Conservation (phyloP, 37 sponge, comb jelly and placozoan species). For the Sycon ciliatum region DNA sequence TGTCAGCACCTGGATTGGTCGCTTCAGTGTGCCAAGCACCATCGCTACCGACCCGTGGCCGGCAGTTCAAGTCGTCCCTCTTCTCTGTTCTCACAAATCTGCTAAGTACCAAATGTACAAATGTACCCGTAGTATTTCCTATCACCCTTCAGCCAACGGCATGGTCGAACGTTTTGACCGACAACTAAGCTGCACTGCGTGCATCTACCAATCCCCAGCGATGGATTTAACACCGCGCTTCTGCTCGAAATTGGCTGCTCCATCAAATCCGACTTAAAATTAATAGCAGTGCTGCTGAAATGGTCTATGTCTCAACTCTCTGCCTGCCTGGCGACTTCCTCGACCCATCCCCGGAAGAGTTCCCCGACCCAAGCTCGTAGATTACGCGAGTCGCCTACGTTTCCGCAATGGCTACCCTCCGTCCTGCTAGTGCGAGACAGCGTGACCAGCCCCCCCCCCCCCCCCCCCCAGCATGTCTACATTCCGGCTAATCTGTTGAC, state of each 20-base stretch:
- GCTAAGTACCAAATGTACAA: conserved; percentile 34
- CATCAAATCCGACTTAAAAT: too few species aligned
- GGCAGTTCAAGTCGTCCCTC: conserved; percentile 41
- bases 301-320: conserved; percentile 46
- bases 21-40: conserved; percentile 43
- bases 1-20: conserved; percentile 43
- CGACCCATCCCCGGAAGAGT: too few species aligned
- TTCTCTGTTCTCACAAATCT: conserved; percentile 29
- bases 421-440: too few species aligned
- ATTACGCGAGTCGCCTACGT: too few species aligned
- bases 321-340: conserved; percentile 18
- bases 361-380: too few species aligned
- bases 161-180: conserved; percentile 50
- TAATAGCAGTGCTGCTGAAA: conserved; percentile 42
- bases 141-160: conserved; percentile 46
- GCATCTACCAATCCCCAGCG: conserved; percentile 11
- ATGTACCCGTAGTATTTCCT: conserved; percentile 36
- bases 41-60: conserved; percentile 48
- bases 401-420: too few species aligned
- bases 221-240: conserved; percentile 38
- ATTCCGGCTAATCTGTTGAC: too few species aligned
- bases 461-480: too few species aligned
- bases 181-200: too few species aligned
- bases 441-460: too few species aligned
- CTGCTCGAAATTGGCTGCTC: too few species aligned